Percentiles rank a stretch among this genome's conserved stretches.
phyloP scores from a whole-genome alignment of 2,888 invertebrate species.

The Halictus quadricinctus region DNA sequence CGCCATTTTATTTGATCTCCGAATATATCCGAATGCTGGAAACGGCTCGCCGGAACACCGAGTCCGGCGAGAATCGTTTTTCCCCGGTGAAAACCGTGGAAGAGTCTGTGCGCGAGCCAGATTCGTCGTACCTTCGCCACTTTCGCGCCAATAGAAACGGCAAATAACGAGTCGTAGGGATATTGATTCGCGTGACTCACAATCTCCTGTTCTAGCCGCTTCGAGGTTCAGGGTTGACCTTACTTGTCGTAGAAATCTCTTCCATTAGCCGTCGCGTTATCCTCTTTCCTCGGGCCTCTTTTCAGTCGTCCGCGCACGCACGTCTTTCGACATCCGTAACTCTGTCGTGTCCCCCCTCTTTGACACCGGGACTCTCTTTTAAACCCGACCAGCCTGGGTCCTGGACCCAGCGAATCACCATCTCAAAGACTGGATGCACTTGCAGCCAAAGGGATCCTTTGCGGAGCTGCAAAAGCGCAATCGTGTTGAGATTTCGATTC shows the following conservation, averaged over 20 bases:
- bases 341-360: not conserved
- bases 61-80: not conserved
- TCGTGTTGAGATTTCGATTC: not conserved
- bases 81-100: not conserved
- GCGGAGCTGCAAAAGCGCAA: not conserved
- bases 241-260: constrained; percentile 39
- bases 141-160: constrained; percentile 48
- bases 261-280: constrained; percentile 39
- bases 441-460: not conserved
- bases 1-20: not conserved
- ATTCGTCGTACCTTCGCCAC: not conserved
- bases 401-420: not conserved
- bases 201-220: constrained; percentile 62
- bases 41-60: not conserved
- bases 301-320: not conserved
- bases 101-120: constrained; percentile 6
- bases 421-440: not conserved
- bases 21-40: not conserved
- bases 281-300: not conserved
- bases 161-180: constrained; percentile 56
- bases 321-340: not conserved
- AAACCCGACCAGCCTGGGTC: not conserved
- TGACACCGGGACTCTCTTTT: not conserved
- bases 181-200: constrained; percentile 73
- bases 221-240: constrained; percentile 60